phyloP scores from a whole-genome alignment of 1,140 invertebrate genomes.

The Periplaneta americana region DNA sequence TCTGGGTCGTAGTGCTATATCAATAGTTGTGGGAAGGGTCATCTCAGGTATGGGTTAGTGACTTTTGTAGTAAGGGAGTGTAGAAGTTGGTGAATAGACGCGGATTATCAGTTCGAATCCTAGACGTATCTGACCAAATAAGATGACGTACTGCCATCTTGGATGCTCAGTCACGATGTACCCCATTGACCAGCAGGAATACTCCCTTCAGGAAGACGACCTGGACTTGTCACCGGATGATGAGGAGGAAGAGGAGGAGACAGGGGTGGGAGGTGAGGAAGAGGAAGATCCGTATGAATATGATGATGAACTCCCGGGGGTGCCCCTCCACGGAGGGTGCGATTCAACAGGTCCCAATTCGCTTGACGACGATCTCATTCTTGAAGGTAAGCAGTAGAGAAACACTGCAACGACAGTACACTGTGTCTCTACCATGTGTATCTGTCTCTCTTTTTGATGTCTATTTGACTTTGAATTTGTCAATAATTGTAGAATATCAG shows the following conservation, averaged over 20 bases:
- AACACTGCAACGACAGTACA: no score
- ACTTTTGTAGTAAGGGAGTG: no score
- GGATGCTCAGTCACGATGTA: background rate
- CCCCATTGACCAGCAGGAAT: background rate
- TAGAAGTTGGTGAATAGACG: no score
- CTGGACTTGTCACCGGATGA: constrained; percentile 13
- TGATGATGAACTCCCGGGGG: constrained; percentile 40
- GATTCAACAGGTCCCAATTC: background rate
- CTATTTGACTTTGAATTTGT: no score
- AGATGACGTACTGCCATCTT: background rate
- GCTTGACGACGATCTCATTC: constrained; percentile 28
- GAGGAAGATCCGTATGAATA: constrained; percentile 46
- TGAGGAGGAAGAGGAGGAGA: constrained; percentile 17
- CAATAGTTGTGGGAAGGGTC: no score
- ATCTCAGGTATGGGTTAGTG: no score
- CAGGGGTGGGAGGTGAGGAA: constrained; percentile 17
- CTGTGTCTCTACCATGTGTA: no score
- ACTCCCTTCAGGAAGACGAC: background rate
- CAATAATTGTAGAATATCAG: no score
- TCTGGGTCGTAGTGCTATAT: no score
- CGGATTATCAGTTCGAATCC: no score
- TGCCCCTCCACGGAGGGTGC: background rate
- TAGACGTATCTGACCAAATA: no score
- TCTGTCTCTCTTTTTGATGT: no score
- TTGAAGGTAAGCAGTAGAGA: constrained; percentile 28